Conservation (phyloP, 2,888 invertebrate species). For the Harpalus rubripes region DNA sequence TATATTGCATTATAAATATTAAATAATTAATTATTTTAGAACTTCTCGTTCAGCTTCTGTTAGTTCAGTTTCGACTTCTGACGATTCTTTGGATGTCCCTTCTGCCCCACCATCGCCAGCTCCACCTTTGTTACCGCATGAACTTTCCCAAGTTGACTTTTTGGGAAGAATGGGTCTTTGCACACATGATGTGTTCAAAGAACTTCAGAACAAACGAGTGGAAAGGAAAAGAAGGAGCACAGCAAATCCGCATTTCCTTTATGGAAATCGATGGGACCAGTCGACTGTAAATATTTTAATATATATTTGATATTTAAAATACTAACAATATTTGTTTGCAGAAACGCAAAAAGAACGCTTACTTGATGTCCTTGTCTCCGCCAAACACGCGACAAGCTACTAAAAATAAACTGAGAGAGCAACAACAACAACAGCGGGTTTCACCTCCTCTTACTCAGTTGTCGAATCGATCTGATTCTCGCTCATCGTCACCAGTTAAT, state of each 20-base stretch:
- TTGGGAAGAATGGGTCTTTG: constrained; percentile 77
- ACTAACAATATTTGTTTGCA: constrained; percentile 71
- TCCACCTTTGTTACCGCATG: constrained; percentile 74
- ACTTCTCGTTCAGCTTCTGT: constrained; percentile 73
- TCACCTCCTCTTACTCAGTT: constrained; percentile 71
- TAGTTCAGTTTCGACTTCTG: constrained; percentile 73
- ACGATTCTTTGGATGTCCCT: constrained; percentile 74
- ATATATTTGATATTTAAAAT: constrained; percentile 17
- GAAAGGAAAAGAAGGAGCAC: constrained; percentile 80
- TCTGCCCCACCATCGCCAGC: constrained; percentile 73
- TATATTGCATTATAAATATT: constrained; percentile 8
- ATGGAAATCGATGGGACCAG: constrained; percentile 74
- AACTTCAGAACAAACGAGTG: constrained; percentile 79
- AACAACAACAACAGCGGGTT: constrained; percentile 68
- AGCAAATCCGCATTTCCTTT: constrained; percentile 80
- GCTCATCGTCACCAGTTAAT: constrained; percentile 70
- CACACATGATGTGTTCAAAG: constrained; percentile 77
- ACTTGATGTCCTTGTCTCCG: constrained; percentile 78
- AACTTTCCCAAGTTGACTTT: constrained; percentile 76
- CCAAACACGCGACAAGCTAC: constrained; percentile 78
- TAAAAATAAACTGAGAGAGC: constrained; percentile 73
- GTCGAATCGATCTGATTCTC: constrained; percentile 69
- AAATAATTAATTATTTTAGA: constrained; percentile 67
- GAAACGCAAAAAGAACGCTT: constrained; percentile 78
- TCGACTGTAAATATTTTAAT: constrained; percentile 45